These are phyloP conservation scores for Patella ulyssiponensis DNA, from an alignment of 2,888 invertebrate species.

Conservation along the genomic window DNA sequence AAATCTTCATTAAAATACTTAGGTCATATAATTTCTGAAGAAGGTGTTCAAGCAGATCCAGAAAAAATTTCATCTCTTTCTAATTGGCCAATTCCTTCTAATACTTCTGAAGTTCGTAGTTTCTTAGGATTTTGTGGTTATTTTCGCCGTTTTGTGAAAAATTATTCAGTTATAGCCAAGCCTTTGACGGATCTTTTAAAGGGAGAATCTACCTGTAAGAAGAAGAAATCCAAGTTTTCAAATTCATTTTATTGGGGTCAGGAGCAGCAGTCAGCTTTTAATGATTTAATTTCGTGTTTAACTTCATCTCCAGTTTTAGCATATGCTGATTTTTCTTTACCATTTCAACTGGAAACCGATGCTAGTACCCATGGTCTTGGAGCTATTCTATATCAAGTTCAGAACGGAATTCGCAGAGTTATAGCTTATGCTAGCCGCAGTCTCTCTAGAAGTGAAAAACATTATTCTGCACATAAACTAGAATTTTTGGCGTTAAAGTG, in stretches of 20 bases:
- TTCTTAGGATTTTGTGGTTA: conserved; percentile 38
- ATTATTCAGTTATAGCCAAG: conserved; percentile 35
- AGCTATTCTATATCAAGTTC: conserved; percentile 33
- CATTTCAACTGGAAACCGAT: conserved; percentile 31
- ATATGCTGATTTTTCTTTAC: conserved; percentile 35
- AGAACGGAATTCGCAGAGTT: conserved; percentile 29
- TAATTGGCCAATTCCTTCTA: conserved; percentile 29
- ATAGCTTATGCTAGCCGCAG: no score
- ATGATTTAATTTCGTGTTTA: conserved; percentile 25
- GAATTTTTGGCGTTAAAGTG: conserved; percentile 37
- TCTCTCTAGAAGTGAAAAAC: no score
- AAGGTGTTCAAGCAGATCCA: conserved; percentile 36
- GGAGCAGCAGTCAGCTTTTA: conserved; percentile 35
- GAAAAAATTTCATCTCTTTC: conserved; percentile 28
- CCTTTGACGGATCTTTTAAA: conserved; percentile 36
- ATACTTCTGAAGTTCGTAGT: conserved; percentile 28
- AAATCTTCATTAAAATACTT: conserved; percentile 34
- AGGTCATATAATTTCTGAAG: conserved; percentile 37
- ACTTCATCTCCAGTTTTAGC: conserved; percentile 37
- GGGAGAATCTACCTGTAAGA: conserved; percentile 23
- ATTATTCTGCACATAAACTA: no score
- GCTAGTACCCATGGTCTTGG: conserved; percentile 23
- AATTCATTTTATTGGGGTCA: conserved; percentile 35
- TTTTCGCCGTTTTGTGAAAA: conserved; percentile 36
- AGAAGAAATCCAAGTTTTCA: neutral